A percentile compares a stretch with the other conserved stretches of the same genome.
These are phyloP conservation scores for Microctenopoma lineatum DNA, from an alignment of 2,797 vertebrate genomes.

Conservation along the genomic window DNA sequence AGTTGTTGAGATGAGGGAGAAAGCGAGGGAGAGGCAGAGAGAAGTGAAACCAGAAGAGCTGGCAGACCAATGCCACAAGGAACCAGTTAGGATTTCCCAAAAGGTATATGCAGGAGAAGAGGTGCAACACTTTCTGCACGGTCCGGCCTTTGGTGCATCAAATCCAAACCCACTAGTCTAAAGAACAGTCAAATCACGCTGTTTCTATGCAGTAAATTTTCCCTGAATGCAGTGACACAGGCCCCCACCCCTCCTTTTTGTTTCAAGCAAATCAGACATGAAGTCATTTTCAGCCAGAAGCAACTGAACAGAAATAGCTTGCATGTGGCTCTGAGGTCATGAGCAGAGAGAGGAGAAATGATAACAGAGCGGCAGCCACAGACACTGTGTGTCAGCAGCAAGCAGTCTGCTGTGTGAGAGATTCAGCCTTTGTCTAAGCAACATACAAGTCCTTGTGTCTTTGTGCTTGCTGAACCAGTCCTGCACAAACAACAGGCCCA, in stretches of 20 bases:
- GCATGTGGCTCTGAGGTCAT: constrained; percentile 78
- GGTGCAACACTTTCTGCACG: constrained; percentile 3
- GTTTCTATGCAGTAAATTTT: constrained; percentile 46
- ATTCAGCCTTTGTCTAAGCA: constrained; percentile 45
- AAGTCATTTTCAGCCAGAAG: constrained; percentile 76
- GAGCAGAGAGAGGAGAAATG: constrained; percentile 66
- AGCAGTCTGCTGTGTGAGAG: constrained; percentile 26
- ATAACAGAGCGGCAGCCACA: constrained; percentile 72
- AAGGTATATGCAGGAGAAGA: not conserved
- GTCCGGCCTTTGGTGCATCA: constrained; percentile 9
- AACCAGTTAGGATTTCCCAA: constrained; percentile 2
- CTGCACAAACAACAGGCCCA: constrained; percentile 7
- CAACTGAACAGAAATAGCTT: constrained; percentile 73
- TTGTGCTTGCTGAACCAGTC: constrained; percentile 5
- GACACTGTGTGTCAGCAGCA: constrained; percentile 59
- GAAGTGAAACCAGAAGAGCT: constrained; percentile 19
- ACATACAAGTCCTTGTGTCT: constrained; percentile 36
- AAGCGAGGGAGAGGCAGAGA: not conserved
- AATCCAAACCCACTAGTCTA: constrained; percentile 5
- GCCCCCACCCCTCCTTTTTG: not conserved
- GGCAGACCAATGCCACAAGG: not conserved
- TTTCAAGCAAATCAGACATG: constrained; percentile 77
- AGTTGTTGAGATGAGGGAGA: constrained; percentile 1
- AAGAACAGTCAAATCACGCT: constrained; percentile 16
- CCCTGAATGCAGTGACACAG: constrained; percentile 27